These are phyloP conservation scores for Helobdella robusta DNA, from an alignment of 2,888 invertebrate species.

Conservation along the genomic window DNA sequence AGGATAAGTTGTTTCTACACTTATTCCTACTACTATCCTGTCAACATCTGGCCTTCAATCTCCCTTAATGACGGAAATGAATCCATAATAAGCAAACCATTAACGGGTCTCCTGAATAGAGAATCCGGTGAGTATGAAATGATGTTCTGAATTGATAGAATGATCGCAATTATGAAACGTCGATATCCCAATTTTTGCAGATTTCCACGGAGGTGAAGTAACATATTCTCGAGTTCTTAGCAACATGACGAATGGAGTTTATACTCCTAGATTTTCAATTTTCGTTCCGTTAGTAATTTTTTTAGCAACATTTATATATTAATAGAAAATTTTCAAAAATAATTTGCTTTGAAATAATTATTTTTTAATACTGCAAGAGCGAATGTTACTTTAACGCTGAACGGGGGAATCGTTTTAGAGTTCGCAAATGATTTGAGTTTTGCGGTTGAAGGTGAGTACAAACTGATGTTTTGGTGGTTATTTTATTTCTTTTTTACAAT, in stretches of 20 bases:
- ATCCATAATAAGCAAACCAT: too few species aligned
- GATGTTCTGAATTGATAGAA: too few species aligned
- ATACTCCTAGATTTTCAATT: constrained; percentile 6
- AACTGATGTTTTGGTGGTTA: too few species aligned
- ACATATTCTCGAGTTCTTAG: neutral
- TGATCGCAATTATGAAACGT: too few species aligned
- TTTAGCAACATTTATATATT: neutral
- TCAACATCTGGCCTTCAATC: too few species aligned
- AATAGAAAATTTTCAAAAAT: too few species aligned
- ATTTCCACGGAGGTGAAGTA: constrained; percentile 13
- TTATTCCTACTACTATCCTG: too few species aligned
- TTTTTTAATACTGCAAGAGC: neutral
- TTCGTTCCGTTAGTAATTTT: constrained; percentile 2
- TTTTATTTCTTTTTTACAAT: too few species aligned
- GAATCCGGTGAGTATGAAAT: too few species aligned
- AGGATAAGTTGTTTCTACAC: too few species aligned
- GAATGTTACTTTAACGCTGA: neutral
- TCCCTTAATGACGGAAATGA: too few species aligned
- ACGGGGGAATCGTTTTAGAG: neutral
- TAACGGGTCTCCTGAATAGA: too few species aligned
- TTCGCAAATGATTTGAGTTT: neutral
- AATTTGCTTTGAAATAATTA: neutral
- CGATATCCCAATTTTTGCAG: neutral
- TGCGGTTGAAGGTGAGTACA: neutral
- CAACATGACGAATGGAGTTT: neutral